These are phyloP conservation scores for Amphipoea lucens DNA, from an alignment of 2,888 invertebrate genomes.

Conservation along the genomic window DNA sequence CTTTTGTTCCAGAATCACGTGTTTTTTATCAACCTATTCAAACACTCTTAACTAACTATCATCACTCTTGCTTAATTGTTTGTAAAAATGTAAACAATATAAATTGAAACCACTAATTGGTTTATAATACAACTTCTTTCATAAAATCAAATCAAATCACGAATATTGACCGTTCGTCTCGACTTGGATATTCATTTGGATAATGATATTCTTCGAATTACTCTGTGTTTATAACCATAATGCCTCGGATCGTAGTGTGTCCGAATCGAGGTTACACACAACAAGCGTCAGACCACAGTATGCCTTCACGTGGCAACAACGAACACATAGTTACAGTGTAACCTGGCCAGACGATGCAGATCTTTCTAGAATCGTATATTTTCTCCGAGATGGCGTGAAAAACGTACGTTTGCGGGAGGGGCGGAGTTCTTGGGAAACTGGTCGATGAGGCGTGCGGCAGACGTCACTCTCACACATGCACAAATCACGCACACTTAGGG, in stretches of 20 bases:
- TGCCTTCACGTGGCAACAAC: slow-evolving; percentile 88
- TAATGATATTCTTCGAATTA: slow-evolving; percentile 89
- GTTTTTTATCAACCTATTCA: slow-evolving; percentile 39
- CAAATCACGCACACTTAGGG: slow-evolving; percentile 74
- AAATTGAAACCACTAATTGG: slow-evolving; percentile 30
- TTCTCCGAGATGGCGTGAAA: slow-evolving; percentile 71
- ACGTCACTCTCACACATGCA: slow-evolving; percentile 87
- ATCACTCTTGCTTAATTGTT: slow-evolving; percentile 12
- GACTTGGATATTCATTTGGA: slow-evolving; percentile 86
- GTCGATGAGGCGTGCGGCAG: slow-evolving; percentile 84
- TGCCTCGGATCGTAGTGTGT: slow-evolving; percentile 84
- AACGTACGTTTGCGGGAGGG: slow-evolving; percentile 71
- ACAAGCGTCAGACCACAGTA: slow-evolving; percentile 78
- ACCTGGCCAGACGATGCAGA: slow-evolving; percentile 75
- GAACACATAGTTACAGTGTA: slow-evolving; percentile 82
- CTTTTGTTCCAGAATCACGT: slow-evolving; percentile 56
- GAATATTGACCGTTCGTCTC: slow-evolving; percentile 75
- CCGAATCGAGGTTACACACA: slow-evolving; percentile 90
- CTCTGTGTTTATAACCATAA: slow-evolving; percentile 88
- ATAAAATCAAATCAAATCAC: slow-evolving; percentile 77
- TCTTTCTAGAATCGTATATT: slow-evolving; percentile 78
- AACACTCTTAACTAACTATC: slow-evolving; percentile 16
- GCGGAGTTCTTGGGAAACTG: slow-evolving; percentile 74
- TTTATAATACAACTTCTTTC: slow-evolving; percentile 51
- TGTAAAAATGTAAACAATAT: slow-evolving; percentile 34